phyloP scores from a whole-genome alignment of 2,797 vertebrate genomes.

The Chiloscyllium punctatum region DNA sequence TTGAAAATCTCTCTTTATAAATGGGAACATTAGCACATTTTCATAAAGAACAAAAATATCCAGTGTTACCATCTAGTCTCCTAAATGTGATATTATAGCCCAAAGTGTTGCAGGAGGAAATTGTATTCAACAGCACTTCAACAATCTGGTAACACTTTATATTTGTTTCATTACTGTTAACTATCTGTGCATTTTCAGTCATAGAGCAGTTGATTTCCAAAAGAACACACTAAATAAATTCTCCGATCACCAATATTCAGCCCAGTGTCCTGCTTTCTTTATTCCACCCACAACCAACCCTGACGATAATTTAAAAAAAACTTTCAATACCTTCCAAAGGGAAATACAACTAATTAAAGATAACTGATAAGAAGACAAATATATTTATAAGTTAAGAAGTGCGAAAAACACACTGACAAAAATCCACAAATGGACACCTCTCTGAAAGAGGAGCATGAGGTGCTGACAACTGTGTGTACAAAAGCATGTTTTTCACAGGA shows the following conservation, averaged over 20 bases:
- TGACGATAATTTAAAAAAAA: not conserved
- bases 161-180: not conserved
- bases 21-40: not conserved
- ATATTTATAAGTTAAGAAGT: not conserved
- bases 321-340: not conserved
- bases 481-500: constrained; percentile 45
- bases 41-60: not conserved
- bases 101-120: not conserved
- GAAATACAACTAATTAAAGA: not conserved
- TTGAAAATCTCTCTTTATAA: not conserved
- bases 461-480: constrained; percentile 47
- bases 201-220: too few species aligned
- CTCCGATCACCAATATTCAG: not conserved
- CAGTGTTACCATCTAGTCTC: not conserved
- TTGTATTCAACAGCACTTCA: not conserved
- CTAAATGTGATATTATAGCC: not conserved
- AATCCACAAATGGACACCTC: constrained; percentile 43
- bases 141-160: not conserved
- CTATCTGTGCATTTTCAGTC: not conserved
- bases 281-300: not conserved
- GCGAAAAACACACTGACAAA: constrained; percentile 39
- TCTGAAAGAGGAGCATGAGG: constrained; percentile 48
- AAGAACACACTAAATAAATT: not conserved
- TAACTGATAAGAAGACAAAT: not conserved
- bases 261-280: not conserved